Evolutionary conservation across 1,140 invertebrate species (phyloP).

Genomic region (Choristoneura fumiferana): DNA sequence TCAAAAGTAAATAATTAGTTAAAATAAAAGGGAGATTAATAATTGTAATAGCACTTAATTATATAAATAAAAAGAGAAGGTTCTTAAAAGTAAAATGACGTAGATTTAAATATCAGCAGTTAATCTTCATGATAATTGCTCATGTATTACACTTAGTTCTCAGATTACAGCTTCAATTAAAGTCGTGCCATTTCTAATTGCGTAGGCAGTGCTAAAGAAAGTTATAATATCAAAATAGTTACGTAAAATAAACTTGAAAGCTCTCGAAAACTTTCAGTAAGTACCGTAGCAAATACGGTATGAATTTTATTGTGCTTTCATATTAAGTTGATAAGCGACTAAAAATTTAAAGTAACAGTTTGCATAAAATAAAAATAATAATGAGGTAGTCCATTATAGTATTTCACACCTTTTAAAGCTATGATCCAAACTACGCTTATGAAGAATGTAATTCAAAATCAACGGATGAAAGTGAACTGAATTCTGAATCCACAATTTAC

Average conservation of each 20-base stretch:
- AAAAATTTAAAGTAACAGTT: too few species aligned
- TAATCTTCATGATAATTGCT: too few species aligned
- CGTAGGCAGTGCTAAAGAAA: slow-evolving; percentile 1
- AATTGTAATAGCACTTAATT: slow-evolving; percentile 7
- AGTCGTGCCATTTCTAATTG: not conserved
- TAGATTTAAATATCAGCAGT: too few species aligned
- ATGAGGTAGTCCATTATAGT: too few species aligned
- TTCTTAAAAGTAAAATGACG: too few species aligned
- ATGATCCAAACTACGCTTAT: too few species aligned
- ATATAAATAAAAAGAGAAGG: slow-evolving; percentile 12
- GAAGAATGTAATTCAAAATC: not conserved
- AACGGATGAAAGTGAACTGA: not conserved
- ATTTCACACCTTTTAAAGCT: too few species aligned
- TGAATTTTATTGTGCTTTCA: too few species aligned
- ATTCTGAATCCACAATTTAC: not conserved
- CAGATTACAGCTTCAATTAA: not conserved
- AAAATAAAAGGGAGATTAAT: slow-evolving; percentile 9
- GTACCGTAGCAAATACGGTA: too few species aligned
- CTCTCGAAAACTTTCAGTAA: not conserved
- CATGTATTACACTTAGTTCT: not conserved
- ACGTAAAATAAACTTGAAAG: not conserved
- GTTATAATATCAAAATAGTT: slow-evolving; percentile 1
- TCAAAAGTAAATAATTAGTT: too few species aligned
- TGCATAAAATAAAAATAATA: too few species aligned
- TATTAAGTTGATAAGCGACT: too few species aligned